Base-by-base conservation (phyloP, 2,888 invertebrate species). In the Hemistola chrysoprasaria region DNA sequence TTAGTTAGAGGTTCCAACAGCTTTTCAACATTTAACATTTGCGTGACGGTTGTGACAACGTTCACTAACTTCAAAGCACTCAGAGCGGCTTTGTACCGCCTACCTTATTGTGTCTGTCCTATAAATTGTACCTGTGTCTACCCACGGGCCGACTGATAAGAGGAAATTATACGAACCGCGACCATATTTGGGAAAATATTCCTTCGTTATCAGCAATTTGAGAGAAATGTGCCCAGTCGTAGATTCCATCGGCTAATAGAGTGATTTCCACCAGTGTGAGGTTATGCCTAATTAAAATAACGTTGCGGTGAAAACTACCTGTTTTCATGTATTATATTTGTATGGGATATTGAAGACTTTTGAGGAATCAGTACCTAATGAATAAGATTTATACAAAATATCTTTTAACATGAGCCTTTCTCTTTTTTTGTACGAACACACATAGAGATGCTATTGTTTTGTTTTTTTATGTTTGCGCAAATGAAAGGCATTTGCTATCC, bases 91-190 rank as follows among this genome's bases (percentile, higher is more conserved):
- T 41, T 41, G 41, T 41, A 23, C 20, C 33, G 23, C 22, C 41
- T 31, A 16, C 16, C 3, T 36, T 36, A 41, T 41, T 41, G 41
- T 41, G 23, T 11, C 41, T 16, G 31, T 22, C 23, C 41, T 41
- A 41, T 41, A 41, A 36, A 41, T 36, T 36, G 22, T 8, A 35
- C 41, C 41, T 36, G 41, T 27, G 23, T 23, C 40, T 34, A 6
- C 16, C 23, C 23, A 16, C 30, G 8, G 35, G 20, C 6, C 16
- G 16, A 16, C 36, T 41, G 41, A 41, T 41, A 41, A 35, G 22
- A 22, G 30, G 11, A 40, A 40, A 40, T 40, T 40, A 40, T 30
- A 27, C 22, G 27, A 10, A 6, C 11, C 11, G 37, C 30, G 22
- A 29, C 40, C 34, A 34, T 40, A 40, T 40, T 40, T 20, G 20